These are phyloP conservation scores for Cheilosia pagana DNA, from an alignment of 2,888 invertebrate genomes.

Conservation along the genomic window DNA sequence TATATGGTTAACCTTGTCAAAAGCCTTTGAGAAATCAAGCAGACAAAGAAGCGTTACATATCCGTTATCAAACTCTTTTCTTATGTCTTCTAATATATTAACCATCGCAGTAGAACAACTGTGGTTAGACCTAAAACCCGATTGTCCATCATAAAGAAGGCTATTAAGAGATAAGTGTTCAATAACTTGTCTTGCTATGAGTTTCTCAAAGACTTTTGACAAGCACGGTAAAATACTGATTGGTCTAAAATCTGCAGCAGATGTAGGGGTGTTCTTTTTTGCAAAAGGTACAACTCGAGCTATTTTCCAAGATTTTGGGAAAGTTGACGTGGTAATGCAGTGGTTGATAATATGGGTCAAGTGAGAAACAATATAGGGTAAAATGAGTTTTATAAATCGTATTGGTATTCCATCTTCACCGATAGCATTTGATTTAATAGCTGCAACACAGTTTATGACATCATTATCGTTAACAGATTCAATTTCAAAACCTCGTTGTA, in stretches of 20 bases:
- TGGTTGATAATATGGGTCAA: background rate
- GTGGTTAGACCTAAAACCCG: background rate
- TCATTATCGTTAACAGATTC: background rate
- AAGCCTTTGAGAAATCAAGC: constrained; percentile 7
- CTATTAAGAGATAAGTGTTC: constrained; percentile 8
- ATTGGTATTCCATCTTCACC: background rate
- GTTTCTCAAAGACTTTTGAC: constrained; percentile 19
- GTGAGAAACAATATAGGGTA: background rate
- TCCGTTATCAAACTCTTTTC: background rate
- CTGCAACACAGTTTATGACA: background rate
- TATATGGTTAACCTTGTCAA: constrained; percentile 5
- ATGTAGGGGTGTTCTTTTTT: constrained; percentile 4
- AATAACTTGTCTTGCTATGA: constrained; percentile 12
- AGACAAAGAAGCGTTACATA: background rate
- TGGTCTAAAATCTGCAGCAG: constrained; percentile 6
- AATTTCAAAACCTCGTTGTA: no score
- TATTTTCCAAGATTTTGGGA: constrained; percentile 13
- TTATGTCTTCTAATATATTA: background rate
- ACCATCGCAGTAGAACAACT: constrained; percentile 11
- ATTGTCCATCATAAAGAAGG: background rate
- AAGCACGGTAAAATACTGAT: constrained; percentile 17
- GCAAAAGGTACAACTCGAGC: constrained; percentile 15
- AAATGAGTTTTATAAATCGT: background rate
- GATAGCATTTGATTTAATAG: background rate
- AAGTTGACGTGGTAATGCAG: constrained; percentile 24